phyloP scores from a whole-genome alignment of 2,888 invertebrate species.

The Dasypolia templi region DNA sequence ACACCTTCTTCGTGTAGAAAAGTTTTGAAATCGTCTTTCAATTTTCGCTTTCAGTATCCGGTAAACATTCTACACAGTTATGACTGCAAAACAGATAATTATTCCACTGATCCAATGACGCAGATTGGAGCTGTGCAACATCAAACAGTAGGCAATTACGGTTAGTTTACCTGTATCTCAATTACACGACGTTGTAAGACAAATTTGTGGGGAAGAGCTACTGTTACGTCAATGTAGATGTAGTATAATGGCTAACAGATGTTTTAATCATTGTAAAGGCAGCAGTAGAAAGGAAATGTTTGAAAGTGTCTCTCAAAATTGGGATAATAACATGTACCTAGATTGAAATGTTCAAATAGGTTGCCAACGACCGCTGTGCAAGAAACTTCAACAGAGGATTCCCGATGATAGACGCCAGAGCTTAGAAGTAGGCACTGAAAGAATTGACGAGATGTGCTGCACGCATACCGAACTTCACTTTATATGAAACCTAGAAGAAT shows the following conservation, averaged over 20 bases:
- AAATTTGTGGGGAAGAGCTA: constrained; percentile 39
- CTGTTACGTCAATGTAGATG: constrained; percentile 34
- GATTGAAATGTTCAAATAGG: neutral
- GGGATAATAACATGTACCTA: neutral
- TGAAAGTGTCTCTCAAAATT: neutral
- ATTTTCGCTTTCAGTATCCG: neutral
- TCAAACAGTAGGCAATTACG: constrained; percentile 43
- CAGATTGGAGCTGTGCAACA: constrained; percentile 35
- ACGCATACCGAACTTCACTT: too few relatives aligned
- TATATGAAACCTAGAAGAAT: too few relatives aligned
- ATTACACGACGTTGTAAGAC: constrained; percentile 46
- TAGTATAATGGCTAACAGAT: constrained; percentile 3
- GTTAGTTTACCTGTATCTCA: constrained; percentile 47
- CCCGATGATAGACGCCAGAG: neutral
- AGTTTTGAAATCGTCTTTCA: neutral
- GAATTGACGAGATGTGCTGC: neutral
- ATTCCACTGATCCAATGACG: constrained; percentile 25
- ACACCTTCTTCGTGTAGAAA: neutral
- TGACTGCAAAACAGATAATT: constrained; percentile 20
- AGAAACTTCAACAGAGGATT: neutral
- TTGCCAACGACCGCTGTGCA: neutral
- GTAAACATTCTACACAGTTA: neutral
- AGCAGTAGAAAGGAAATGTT: neutral
- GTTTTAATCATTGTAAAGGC: constrained; percentile 15
- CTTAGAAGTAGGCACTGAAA: neutral